Conservation (phyloP, 2,888 invertebrate species). For the Drosophila conformis region DNA sequence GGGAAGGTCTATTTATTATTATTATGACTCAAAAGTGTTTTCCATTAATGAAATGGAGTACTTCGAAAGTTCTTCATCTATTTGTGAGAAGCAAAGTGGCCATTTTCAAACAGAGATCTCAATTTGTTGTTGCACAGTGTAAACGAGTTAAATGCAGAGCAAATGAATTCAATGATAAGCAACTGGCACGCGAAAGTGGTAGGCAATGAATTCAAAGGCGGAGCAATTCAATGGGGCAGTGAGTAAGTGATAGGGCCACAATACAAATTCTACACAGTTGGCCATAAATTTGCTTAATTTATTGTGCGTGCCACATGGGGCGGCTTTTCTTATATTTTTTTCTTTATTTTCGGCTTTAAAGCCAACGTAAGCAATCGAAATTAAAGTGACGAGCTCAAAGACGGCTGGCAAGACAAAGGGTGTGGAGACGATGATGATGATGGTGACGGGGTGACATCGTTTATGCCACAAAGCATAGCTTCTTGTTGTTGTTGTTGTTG, state of each 20-base stretch:
- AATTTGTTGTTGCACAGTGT: slow-evolving; percentile 38
- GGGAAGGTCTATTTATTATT: no score
- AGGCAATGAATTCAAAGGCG: slow-evolving; percentile 42
- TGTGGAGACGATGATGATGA: neutral
- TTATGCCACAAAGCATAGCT: slow-evolving; percentile 39
- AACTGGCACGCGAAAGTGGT: slow-evolving; percentile 61
- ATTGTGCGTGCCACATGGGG: slow-evolving; percentile 57
- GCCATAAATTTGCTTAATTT: slow-evolving; percentile 75
- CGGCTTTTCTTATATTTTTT: neutral
- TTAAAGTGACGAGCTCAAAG: slow-evolving; percentile 31
- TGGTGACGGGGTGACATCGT: neutral
- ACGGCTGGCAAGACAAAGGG: neutral
- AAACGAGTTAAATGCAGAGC: slow-evolving; percentile 11
- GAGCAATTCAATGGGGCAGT: neutral
- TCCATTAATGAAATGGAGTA: no score
- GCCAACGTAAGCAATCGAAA: slow-evolving; percentile 45
- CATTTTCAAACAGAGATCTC: neutral
- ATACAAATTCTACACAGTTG: slow-evolving; percentile 14
- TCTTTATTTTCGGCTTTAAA: slow-evolving; percentile 51
- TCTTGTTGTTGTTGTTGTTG: slow-evolving; percentile 35
- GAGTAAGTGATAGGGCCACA: neutral
- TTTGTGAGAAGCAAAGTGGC: neutral
- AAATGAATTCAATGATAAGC: slow-evolving; percentile 41
- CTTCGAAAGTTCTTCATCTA: neutral
- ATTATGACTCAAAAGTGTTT: no score